These are phyloP conservation scores for Miichthys miiuy DNA, from an alignment of 2,797 vertebrate genomes.

Conservation along the genomic window DNA sequence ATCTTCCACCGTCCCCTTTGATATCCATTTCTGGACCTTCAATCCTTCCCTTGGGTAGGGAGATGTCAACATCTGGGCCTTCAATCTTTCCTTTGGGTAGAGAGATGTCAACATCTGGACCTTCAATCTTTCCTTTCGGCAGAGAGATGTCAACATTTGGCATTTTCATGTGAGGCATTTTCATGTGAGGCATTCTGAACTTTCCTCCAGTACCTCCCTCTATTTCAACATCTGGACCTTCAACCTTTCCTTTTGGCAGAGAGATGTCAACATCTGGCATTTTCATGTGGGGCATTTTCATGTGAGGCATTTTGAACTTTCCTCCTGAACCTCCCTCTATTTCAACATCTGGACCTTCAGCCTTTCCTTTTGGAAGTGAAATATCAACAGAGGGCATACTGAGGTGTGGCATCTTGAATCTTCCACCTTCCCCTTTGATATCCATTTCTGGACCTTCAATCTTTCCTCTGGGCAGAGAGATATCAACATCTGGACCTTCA, in stretches of 20 bases:
- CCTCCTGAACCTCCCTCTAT: background rate
- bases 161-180: slow-evolving; percentile 62
- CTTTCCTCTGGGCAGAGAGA: slow-evolving; percentile 56
- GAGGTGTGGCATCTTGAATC: slow-evolving; percentile 60
- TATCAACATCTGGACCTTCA: background rate
- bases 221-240: slow-evolving; percentile 19
- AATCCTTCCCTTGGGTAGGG: slow-evolving; percentile 63
- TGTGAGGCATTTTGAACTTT: slow-evolving; percentile 71
- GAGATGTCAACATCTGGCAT: slow-evolving; percentile 68
- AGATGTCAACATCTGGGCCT: slow-evolving; percentile 54
- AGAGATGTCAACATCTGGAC: slow-evolving; percentile 34
- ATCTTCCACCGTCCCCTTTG: slow-evolving; percentile 46
- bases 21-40: slow-evolving; percentile 48
- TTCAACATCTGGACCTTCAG: slow-evolving; percentile 20
- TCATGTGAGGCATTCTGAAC: slow-evolving; percentile 63
- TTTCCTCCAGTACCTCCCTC: slow-evolving; percentile 42
- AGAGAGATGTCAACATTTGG: slow-evolving; percentile 67
- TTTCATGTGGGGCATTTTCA: slow-evolving; percentile 57
- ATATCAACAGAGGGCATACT: slow-evolving; percentile 61
- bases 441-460: slow-evolving; percentile 52
- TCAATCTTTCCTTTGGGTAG: slow-evolving; percentile 65
- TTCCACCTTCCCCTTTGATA: slow-evolving; percentile 37
- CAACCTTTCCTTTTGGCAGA: slow-evolving; percentile 44
- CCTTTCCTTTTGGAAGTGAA: slow-evolving; percentile 55
- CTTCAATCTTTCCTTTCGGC: slow-evolving; percentile 63